Base-by-base conservation (phyloP, 37 sponge, comb jelly and placozoan genomes). In the Spongilla lacustris region DNA sequence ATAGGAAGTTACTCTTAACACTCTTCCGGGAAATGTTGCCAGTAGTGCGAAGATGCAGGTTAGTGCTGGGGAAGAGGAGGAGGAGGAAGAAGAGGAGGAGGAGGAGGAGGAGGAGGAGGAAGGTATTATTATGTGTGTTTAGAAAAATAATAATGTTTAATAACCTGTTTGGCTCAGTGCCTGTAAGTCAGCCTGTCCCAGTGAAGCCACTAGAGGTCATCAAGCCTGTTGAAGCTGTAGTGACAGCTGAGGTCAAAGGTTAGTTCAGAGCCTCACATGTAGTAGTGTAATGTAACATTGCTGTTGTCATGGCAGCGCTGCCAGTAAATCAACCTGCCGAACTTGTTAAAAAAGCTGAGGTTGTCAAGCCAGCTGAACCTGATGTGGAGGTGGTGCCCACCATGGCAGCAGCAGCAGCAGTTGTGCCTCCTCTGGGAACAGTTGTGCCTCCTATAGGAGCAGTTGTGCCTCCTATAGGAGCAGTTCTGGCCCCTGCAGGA, bases 1-100 rank as follows among this genome's bases (percentile, higher is more conserved):
- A 12, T 41, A 93, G 94, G 91, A 89, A 31, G 74, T 90, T 5
- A 93, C 94, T n/a, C 77, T 93, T 81, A 93, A 74, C 41, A 73
- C 87, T 17, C 71, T 90, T 25, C n/a, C 77, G 67, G 77, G 77
- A 25, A 19, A 10, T 31, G 36, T 26, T 35, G 14, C 75, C 67
- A 67, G n/a, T 68, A 23, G 67, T 38, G 35, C 68, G 4, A 17
- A 76, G 50, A 88, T 37, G 69, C 38, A 32, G 71, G 76, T 27
- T 28, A 48, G 67, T 13, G 37, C 31, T 58, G 68, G 37, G 48
- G 74, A 79, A 10, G 74, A 82, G 31, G 79, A 50, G 46, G 41
- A 87, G 50, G 79, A 74, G 73, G 71, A 75, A 22, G 78, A 77
- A 49, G 83, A 83, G 4, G 89, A 83, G 33, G 89, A 88, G 50